Percentiles rank a stretch among this genome's conserved stretches.
Conservation (phyloP, 1,140 invertebrate species). For the Drosophila repletoides region DNA sequence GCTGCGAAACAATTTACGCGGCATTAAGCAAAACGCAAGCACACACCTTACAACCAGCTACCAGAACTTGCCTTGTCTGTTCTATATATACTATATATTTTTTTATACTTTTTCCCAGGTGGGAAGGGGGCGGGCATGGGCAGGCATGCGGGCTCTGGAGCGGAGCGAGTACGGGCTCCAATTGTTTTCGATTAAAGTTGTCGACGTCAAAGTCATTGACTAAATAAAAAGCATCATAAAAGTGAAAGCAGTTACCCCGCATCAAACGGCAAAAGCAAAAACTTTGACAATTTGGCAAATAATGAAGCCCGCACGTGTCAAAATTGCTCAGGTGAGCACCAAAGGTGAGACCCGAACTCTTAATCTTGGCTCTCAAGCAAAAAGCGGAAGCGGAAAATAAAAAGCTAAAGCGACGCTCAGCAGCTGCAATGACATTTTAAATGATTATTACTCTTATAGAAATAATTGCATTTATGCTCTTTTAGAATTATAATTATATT, state of each 20-base stretch:
- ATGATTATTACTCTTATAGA: too few relatives aligned
- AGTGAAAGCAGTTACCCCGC: slow-evolving; percentile 62
- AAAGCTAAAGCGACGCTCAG: too few relatives aligned
- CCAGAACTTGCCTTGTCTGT: background rate
- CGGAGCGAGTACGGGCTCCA: slow-evolving; percentile 6
- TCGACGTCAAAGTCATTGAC: slow-evolving; percentile 76
- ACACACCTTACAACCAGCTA: slow-evolving; percentile 56
- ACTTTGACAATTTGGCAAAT: slow-evolving; percentile 77
- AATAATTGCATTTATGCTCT: too few relatives aligned
- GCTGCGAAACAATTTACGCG: slow-evolving; percentile 78
- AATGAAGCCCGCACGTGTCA: slow-evolving; percentile 74
- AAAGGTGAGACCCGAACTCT: slow-evolving; percentile 8
- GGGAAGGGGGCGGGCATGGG: too few relatives aligned
- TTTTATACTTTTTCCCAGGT: background rate
- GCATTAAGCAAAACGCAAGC: slow-evolving; percentile 76
- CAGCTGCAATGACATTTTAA: too few relatives aligned
- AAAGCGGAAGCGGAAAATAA: background rate
- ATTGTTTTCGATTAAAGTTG: slow-evolving; percentile 79
- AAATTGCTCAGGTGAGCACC: slow-evolving; percentile 52
- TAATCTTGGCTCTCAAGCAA: background rate
- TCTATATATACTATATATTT: background rate
- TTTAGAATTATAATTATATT: too few relatives aligned
- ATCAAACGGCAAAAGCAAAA: slow-evolving; percentile 54
- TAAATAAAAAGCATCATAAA: slow-evolving; percentile 79
- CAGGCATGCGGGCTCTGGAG: too few relatives aligned